These are phyloP conservation scores for Noctua janthe DNA, from an alignment of 2,888 invertebrate genomes.

Conservation along the genomic window DNA sequence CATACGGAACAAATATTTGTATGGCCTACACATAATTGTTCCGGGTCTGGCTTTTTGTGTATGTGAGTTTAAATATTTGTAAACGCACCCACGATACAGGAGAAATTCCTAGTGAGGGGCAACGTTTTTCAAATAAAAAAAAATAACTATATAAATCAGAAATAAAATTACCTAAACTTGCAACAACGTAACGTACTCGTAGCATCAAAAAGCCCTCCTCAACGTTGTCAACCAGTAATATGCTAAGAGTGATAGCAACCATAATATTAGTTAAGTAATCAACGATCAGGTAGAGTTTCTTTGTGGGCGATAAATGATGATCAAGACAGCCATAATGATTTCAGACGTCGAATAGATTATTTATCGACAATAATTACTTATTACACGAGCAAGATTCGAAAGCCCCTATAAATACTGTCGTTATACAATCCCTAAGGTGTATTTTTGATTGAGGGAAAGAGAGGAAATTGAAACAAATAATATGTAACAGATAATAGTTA, in stretches of 20 bases:
- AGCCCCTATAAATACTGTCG: background rate
- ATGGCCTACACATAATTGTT: too few species aligned
- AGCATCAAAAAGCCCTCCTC: background rate
- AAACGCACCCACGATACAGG: too few species aligned
- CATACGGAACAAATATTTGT: too few species aligned
- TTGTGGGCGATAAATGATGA: slow-evolving; percentile 5
- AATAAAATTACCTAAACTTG: too few species aligned
- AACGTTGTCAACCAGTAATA: background rate
- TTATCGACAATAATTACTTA: slow-evolving; percentile 19
- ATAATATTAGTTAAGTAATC: background rate
- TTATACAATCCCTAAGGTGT: slow-evolving; percentile 14
- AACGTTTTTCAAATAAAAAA: too few species aligned
- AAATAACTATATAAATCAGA: too few species aligned
- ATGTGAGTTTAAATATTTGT: too few species aligned
- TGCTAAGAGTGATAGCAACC: background rate
- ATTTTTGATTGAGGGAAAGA: slow-evolving; percentile 34
- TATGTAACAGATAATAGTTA: slow-evolving; percentile 1
- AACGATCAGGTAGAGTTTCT: slow-evolving; percentile 7
- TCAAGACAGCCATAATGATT: slow-evolving; percentile 15
- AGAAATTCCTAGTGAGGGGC: too few species aligned
- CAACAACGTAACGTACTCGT: too few species aligned
- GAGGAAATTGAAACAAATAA: slow-evolving; percentile 8
- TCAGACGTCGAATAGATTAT: slow-evolving; percentile 22
- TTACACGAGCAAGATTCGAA: slow-evolving; percentile 6
- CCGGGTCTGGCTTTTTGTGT: too few species aligned